phyloP scores from a whole-genome alignment of 1,140 invertebrate genomes.

The Sogatella furcifera region DNA sequence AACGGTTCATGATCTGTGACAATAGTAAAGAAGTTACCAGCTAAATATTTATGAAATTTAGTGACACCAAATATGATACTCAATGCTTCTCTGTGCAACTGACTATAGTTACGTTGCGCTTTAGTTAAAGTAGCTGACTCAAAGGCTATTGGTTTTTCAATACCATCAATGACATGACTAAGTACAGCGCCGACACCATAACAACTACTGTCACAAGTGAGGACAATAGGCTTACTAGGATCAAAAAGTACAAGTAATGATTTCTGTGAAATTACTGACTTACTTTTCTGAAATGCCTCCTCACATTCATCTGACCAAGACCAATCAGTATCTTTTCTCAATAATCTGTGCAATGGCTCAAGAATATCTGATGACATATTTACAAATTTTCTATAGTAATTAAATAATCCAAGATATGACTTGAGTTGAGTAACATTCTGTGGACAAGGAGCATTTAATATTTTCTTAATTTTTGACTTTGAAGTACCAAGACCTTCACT shows the following conservation, averaged over 20 bases:
- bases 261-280: slow-evolving; percentile 10
- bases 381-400: no score
- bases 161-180: slow-evolving; percentile 26
- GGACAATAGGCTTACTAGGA: slow-evolving; percentile 14
- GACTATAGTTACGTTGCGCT: slow-evolving; percentile 36
- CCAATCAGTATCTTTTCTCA: neutral
- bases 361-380: no score
- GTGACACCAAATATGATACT: slow-evolving; percentile 30
- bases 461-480: no score
- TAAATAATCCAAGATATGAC: slow-evolving; percentile 6
- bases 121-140: slow-evolving; percentile 29
- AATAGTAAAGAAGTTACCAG: slow-evolving; percentile 14
- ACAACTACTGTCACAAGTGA: slow-evolving; percentile 23
- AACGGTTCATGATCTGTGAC: slow-evolving; percentile 35
- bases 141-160: slow-evolving; percentile 30
- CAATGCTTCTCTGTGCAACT: slow-evolving; percentile 38
- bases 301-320: slow-evolving; percentile 12
- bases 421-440: slow-evolving; percentile 1
- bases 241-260: slow-evolving; percentile 19
- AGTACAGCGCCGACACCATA: slow-evolving; percentile 34
- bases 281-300: slow-evolving; percentile 16
- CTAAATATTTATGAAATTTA: slow-evolving; percentile 31
- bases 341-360: no score
- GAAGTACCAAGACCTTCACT: no score
- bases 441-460: slow-evolving; percentile 1